Evolutionary conservation across 2,797 vertebrate genomes (phyloP), one percentile per base, ranked within the genome.

Genomic region (Anguilla marmorata): DNA sequence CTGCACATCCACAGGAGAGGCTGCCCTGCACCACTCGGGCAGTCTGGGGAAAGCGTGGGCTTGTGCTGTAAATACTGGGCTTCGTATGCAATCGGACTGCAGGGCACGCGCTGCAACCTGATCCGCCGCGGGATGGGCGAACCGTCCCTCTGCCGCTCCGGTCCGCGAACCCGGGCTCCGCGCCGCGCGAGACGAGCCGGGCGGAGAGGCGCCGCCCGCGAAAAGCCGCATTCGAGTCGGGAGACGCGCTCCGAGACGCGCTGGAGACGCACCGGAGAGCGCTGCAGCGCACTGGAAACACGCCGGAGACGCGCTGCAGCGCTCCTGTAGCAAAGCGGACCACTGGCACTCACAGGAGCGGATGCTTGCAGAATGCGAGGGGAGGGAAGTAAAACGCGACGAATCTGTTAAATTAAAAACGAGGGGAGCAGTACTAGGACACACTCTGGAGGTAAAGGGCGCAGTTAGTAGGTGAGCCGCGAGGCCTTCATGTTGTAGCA

Each of bases 401-500:
- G 33, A 19, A 19, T 21, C 33, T 79, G 74, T 79, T 79, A 79
- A 79, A 16, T 79, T 16, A 41, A 45, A 79, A 79, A 14, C 12
- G 45, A 79, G 14, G 30, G 69, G 24, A 79, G 33, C 5, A 79
- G 16, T 24, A 79, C 11, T 14, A 79, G 33, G 74, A 45, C 74
- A 45, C 37, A 41, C 8, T 12, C 16, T 3, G 33, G 33, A 37
- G 33, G 72, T 33, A 37, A 37, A 37, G 27, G 72, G 30, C 27
- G 3, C 37, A n/a, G 52, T 95, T 96, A 99, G 90, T 99, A 99
- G 0, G 98, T 99, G 94, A 99, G 96, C 88, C 98, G 97, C 33
- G 98, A 99, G 87, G 98, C 98, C 94, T 97, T 98, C 96, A 97
- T 97, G 95, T 99, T 99, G 94, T 98, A 99, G 92, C 98, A 99